Base-by-base conservation (phyloP, 2,888 invertebrate species). In the Autographa gamma region DNA sequence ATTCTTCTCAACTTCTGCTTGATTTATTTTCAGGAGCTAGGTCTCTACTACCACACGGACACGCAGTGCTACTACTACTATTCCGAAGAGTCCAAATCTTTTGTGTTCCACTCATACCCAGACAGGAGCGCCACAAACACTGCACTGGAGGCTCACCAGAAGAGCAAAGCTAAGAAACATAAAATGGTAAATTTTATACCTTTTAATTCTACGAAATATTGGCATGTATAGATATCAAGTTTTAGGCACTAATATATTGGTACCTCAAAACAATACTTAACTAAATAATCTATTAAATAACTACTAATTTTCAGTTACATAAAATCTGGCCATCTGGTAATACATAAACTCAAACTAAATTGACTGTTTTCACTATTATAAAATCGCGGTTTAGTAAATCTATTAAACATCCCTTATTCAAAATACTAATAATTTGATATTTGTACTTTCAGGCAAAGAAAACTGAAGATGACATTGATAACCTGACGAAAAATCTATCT, bases 1-100 rank as follows among this genome's bases (percentile, higher is more conserved):
- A 1, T 38, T 11, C 38, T 11, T 11, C 38, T 38, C 11, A 38
- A 48, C 4, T n/a, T 48, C 6, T 48, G 4, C 7, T n/a, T n/a
- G 1, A 16, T n/a, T 38, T 8, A 54, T 69, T 84, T 86, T 58
- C 87, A 99, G 98, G 97, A 98, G 90, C 97, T 97, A 85, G 97
- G 98, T 1, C 95, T 99, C 38, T 99, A 98, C 90, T 99, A 99
- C 89, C 98, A 99, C 91, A 98, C 98, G 8, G 97, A 97, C 79
- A 97, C 97, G 41, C 97, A 98, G 4, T 98, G 97, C 68, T 99
- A 99, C 90, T 98, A 98, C 87, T 97, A 96, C 84, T 99, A 98
- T 88, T 97, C 98, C 84, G 96, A 97, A 81, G 96, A 97, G 41
- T 97, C 97, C 65, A 96, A 98, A 85, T 94, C 96, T 48, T 98